A percentile compares a stretch with the other conserved stretches of the same genome.
Evolutionary conservation across 2,888 invertebrate genomes (phyloP).

Genomic region (Hypomecis punctinalis): DNA sequence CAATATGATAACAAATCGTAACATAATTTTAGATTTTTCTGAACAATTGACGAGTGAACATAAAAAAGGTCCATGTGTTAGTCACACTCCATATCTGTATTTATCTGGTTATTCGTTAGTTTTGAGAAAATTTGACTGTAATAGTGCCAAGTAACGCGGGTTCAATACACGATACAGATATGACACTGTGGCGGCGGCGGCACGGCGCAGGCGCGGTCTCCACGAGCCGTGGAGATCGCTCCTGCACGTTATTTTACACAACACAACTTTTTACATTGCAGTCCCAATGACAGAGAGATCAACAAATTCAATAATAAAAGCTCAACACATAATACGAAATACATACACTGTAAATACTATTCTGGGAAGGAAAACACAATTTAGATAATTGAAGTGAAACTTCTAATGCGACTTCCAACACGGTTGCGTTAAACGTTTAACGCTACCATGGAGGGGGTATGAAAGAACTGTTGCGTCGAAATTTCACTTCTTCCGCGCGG

Average conservation of each 20-base stretch:
- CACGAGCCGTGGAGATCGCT: slow-evolving; percentile 61
- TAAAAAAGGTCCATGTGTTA: slow-evolving; percentile 67
- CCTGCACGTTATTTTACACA: slow-evolving; percentile 46
- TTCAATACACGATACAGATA: slow-evolving; percentile 69
- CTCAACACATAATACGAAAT: neutral
- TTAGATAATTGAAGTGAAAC: no score
- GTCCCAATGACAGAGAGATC: no score
- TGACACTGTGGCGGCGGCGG: slow-evolving; percentile 75
- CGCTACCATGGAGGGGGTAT: no score
- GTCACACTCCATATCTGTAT: slow-evolving; percentile 82
- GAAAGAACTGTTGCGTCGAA: no score
- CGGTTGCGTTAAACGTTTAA: no score
- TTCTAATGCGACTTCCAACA: no score
- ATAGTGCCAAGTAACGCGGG: slow-evolving; percentile 64
- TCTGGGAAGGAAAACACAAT: slow-evolving; percentile 33
- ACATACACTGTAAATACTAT: neutral
- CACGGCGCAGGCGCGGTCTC: slow-evolving; percentile 66
- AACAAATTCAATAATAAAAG: no score
- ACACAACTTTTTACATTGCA: neutral
- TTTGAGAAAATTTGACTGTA: slow-evolving; percentile 78
- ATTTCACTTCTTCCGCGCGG: no score
- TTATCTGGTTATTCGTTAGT: slow-evolving; percentile 53
- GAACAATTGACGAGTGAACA: slow-evolving; percentile 14
- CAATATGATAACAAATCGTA: no score
- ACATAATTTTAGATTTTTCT: no score